phyloP scores from a whole-genome alignment of 2,888 invertebrate species.

The Pomacea canaliculata region DNA sequence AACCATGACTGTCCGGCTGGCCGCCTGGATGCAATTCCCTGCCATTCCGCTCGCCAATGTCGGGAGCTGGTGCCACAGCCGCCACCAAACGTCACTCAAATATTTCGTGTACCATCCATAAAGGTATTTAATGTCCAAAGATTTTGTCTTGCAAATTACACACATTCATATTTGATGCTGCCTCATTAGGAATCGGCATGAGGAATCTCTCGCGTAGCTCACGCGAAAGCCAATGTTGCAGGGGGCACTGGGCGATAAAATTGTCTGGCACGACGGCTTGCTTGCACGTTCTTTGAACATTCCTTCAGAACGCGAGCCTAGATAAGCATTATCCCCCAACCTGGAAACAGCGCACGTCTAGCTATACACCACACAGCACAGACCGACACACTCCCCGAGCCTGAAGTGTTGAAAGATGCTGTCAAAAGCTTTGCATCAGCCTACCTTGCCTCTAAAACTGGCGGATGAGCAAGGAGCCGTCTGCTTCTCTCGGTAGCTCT shows the following conservation, averaged over 20 bases:
- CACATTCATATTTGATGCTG: slow-evolving; percentile 19
- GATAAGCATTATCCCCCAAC: neutral
- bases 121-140: slow-evolving; percentile 9
- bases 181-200: slow-evolving; percentile 11
- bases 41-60: slow-evolving; percentile 21
- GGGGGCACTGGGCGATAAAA: neutral
- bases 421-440: slow-evolving; percentile 19
- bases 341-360: neutral
- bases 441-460: slow-evolving; percentile 16
- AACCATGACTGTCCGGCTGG: slow-evolving; percentile 25
- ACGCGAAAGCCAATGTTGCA: neutral
- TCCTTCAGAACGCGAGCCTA: neutral
- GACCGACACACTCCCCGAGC: slow-evolving; percentile 2
- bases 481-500: slow-evolving; percentile 20
- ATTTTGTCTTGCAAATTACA: slow-evolving; percentile 6
- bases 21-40: slow-evolving; percentile 19
- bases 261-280: neutral
- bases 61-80: slow-evolving; percentile 13
- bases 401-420: slow-evolving; percentile 16
- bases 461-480: slow-evolving; percentile 23
- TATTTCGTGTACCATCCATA: slow-evolving; percentile 4
- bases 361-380: slow-evolving; percentile 9
- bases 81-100: slow-evolving; percentile 21
- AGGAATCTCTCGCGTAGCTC: neutral
- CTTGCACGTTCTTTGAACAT: neutral